Base-by-base conservation (phyloP, 1,140 invertebrate genomes). In the Antheraea pernyi region DNA sequence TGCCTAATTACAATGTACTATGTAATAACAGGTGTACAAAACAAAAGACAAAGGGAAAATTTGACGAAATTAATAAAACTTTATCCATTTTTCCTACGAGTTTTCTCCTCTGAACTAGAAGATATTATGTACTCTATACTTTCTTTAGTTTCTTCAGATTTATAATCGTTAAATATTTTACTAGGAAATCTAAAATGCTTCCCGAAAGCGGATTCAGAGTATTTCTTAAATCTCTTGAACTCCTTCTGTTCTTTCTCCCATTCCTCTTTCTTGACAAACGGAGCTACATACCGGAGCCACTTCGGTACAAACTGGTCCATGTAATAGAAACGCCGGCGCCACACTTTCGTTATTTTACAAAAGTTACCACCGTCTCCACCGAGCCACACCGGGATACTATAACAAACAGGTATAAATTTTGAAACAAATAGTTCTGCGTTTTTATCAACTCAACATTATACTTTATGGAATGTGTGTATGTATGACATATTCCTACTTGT, bases 231-330 rank as follows among this genome's bases (percentile, higher is more conserved):
- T 65, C 74, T 80, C 53, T 75, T 80, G 9, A 70, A 88, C 2
- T 88, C 83, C 7, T 65, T 42, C 48, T 81, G 69, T 72, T 91
- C 88, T 37, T 80, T 74, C 11, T 79, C 71, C 83, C 86, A 91
- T 39, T 87, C 82, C 3, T 74, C 72, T 30, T 81, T 60, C n/a
- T 79, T 74, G 0, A 91, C 80, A 59, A 75, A 87, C 0, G 80
- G 78, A 13, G 88, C 72, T 9, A 82, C 13, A 4, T 76, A 67
- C 19, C 69, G 67, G 59, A 86, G 30, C 86, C 86, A 88, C 18
- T 81, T 68, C 0, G 88, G 88, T 7, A 89, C 69, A 65, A 85
- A 86, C 22, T 83, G 79, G 60, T 91, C 86, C 81, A 84, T 82
- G 64, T 85, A 89, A 63, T 77, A 84, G 69, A 83, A 91, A 1